Base-by-base conservation (phyloP, 2,888 invertebrate species). In the Mellilla xanthometata region DNA sequence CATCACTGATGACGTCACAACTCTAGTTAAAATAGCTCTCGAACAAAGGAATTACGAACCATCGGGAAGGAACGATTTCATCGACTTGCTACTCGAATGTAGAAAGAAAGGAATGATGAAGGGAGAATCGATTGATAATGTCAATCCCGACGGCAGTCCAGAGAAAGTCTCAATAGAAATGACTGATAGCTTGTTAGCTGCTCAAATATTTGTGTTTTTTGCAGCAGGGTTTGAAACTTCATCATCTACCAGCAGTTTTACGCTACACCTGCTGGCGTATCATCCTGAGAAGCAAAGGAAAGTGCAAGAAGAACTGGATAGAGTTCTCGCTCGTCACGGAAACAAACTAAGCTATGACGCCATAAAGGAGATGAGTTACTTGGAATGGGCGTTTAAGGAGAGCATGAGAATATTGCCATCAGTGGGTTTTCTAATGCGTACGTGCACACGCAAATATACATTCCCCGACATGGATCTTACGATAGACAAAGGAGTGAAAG, bases 201-300 rank as follows among this genome's bases (percentile, higher is more conserved):
- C 44, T 65, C 68, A 30, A 62, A 8, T 24, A 2, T 24, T 24
- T 8, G 24, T 24, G 7, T 24, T 24, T n/a, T 24, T 24, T 8
- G 7, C 65, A 2, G 81, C 77, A 13, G 81, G 80, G 0, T 81
- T 77, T 36, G 79, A 80, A 41, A 77, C 80, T 0, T 80, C 79
- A 0, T 76, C 81, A 0, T 24, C 24, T 2, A 24, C 24, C 8
- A 24, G 24, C 8, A 24, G 24, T 2, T 24, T 7, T 1, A 24
- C 24, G 1, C n/a, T 24, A 2, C 24, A 24, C n/a, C 8, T 24
- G 8, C 24, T 24, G 2, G 24, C 24, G 1, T 49, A 55, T 29
- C 49, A 66, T 12, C 61, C 58, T 0, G 54, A 51, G 1, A 54
- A 60, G 0, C 70, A 70, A 39, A 31, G 36, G 0, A 58, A 55